Percentiles rank a stretch among this genome's conserved stretches.
phyloP scores from a whole-genome alignment of 2,113 vertebrate species.

The Brachyhypopomus occidentalis region DNA sequence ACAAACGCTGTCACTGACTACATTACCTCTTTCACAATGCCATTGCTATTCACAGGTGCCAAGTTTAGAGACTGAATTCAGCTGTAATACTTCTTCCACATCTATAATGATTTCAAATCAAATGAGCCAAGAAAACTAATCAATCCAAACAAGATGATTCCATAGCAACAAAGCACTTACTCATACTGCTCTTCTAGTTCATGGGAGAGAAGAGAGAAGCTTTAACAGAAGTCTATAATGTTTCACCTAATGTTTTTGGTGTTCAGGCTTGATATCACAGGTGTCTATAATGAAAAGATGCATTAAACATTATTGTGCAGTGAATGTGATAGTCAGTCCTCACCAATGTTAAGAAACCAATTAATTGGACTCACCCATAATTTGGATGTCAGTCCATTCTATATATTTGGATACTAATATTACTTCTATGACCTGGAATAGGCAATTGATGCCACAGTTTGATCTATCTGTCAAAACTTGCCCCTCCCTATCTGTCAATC shows the following conservation, averaged over 20 bases:
- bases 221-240: neutral
- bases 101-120: slow-evolving; percentile 39
- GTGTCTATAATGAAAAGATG: no score
- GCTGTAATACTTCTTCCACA: slow-evolving; percentile 35
- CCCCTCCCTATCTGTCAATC: no score
- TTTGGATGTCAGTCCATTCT: no score
- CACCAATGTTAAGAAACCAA: no score
- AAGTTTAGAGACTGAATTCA: slow-evolving; percentile 44
- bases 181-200: neutral
- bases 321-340: no score
- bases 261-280: no score
- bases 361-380: no score
- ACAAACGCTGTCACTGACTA: slow-evolving; percentile 14
- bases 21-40: slow-evolving; percentile 33
- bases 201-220: neutral
- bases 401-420: no score
- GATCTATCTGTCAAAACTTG: no score
- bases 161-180: slow-evolving; percentile 37
- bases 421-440: no score
- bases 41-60: slow-evolving; percentile 27
- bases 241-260: slow-evolving; percentile 5
- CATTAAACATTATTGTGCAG: no score
- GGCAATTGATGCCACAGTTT: no score
- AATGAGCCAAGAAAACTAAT: slow-evolving; percentile 42
- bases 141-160: slow-evolving; percentile 45